Percentiles rank a stretch among this genome's conserved stretches.
Conservation (phyloP, 2,113 vertebrate species). For the Thalassarche chlororhynchos region DNA sequence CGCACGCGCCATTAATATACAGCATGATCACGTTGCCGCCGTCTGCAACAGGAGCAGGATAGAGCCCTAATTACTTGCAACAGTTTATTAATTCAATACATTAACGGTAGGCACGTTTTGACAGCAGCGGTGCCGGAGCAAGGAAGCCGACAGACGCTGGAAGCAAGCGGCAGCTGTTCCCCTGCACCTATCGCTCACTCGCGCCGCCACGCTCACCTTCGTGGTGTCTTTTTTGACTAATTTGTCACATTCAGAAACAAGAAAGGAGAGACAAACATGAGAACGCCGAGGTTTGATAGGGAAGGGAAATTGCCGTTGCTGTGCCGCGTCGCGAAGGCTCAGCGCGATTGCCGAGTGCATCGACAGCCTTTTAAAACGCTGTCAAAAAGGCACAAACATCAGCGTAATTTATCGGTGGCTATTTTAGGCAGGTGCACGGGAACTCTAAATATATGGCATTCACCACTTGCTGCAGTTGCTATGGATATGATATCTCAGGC, state of each 20-base stretch:
- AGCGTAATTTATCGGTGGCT: constrained; percentile 55
- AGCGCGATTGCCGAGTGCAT: not conserved
- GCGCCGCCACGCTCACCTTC: not conserved
- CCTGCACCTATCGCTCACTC: not conserved
- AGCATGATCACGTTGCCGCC: fast-evolving
- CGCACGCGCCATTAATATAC: not conserved
- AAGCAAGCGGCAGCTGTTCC: not conserved
- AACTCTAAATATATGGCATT: constrained; percentile 61
- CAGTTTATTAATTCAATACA: constrained; percentile 9
- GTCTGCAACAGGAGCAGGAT: not conserved
- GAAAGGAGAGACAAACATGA: fast-evolving
- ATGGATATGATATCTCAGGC: constrained; percentile 62
- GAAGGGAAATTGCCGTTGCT: not conserved
- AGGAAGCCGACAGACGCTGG: not conserved
- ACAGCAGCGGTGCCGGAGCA: not conserved
- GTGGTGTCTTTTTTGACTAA: not conserved
- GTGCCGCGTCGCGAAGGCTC: fast-evolving
- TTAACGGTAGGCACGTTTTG: not conserved
- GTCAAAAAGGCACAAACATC: constrained; percentile 46
- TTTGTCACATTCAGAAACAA: not conserved
- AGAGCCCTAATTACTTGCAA: not conserved
- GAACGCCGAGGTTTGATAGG: not conserved
- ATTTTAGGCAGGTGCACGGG: constrained; percentile 66
- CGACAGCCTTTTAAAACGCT: not conserved
- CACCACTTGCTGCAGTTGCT: constrained; percentile 60